These are phyloP conservation scores for rat (Rattus norvegicus) DNA, from an alignment of 2,113 vertebrate species.

Conservation along the genomic window GRCr8 NC_086029.1:25301501-25302000, in stretches of 20 bases:
- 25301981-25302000: too few species aligned
- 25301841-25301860: neutral
- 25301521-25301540: too few species aligned
- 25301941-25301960: too few species aligned
- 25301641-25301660: neutral
- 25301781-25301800: too few species aligned
- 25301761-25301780: neutral
- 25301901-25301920: neutral
- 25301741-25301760: neutral
- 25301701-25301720: neutral
- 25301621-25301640: neutral
- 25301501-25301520: too few species aligned
- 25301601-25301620: neutral
- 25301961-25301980: too few species aligned
- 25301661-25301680: neutral
- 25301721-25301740: neutral
- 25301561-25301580: neutral
- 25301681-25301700: too few species aligned
- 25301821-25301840: neutral
- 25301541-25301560: too few species aligned
- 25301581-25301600: neutral
- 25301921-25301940: neutral
- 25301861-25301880: neutral
- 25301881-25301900: neutral
- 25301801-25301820: neutral